Base-by-base conservation (phyloP, 1,140 invertebrate genomes). In the Glossosoma conforme region DNA sequence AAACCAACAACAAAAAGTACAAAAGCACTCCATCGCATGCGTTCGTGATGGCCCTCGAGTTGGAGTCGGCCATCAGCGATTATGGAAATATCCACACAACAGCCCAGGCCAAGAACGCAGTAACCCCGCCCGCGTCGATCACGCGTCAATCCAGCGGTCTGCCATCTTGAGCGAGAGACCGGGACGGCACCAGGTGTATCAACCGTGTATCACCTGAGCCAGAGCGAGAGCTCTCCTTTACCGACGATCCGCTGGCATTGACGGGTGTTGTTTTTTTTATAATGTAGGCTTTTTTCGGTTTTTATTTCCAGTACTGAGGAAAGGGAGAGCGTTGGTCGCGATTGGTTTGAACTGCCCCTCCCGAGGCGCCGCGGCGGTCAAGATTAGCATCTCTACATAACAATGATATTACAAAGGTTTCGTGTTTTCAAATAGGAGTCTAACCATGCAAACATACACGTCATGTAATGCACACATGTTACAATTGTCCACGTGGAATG, bases 121-220 rank as follows among this genome's bases (percentile, higher is more conserved):
- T 40, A 22, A 13, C 21, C 41, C 20, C 14, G 4, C 8, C 14
- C 50, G 32, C 38, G 32, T 52, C 50, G 50, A 52, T 52, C 42
- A 45, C 42, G 25, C 50, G 37, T 52, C 50, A 52, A 52, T 52
- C 48, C 22, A 15, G 32, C n/a, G 32, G n/a, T 13, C 50, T 52
- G 43, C 50, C 50, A 52, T 52, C 50, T 52, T 52, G 42, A 14
- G 35, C 24, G n/a, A n/a, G n/a, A n/a, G n/a, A n/a, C n/a, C n/a
- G n/a, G n/a, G n/a, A n/a, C n/a, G n/a, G n/a, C n/a, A n/a, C n/a
- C n/a, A n/a, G n/a, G n/a, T n/a, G n/a, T n/a, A n/a, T n/a, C n/a
- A n/a, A n/a, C n/a, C n/a, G n/a, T n/a, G n/a, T n/a, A n/a, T n/a
- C n/a, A n/a, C n/a, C n/a, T n/a, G n/a, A n/a, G n/a, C n/a, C n/a